Evolutionary conservation across 2,797 vertebrate species (phyloP), one percentile per base, ranked within the genome.

Genomic region (Xiphorhynchus erythropygius): DNA sequence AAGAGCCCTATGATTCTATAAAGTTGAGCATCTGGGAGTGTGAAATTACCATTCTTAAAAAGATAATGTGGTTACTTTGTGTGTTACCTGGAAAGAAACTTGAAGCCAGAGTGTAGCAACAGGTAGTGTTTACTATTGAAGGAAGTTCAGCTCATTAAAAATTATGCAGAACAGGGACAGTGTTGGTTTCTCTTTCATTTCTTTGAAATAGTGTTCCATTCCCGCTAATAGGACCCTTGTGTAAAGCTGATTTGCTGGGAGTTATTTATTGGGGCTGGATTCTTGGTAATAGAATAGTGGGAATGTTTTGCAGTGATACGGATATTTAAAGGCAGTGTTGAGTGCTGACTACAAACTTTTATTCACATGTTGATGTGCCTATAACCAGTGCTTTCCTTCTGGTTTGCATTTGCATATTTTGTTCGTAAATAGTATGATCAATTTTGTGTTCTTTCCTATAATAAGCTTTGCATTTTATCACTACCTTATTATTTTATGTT

Each of bases 21-120:
- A 59, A 63, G 4, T 3, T 42, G 18, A 10, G 25, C 7, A 1
- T 28, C 7, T 46, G 37, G 5, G 30, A 25, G 9, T 0, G 2
- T 11, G 33, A 21, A 1, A 1, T 39, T 46, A 2, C 0, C 3
- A 0, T 4, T 57, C 15, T 3, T 18, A 1, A 24, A 53, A 30
- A 27, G 8, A 1, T 5, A 6, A 7, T 9, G 35, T 1, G 46
- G 10, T 49, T 27, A 2, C 4, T 7, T 19, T 18, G 9, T n/a
- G 23, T 14, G 5, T 41, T 69, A 19, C 4, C 11, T 27, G 41
- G 4, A 7, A 6, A 8, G 63, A 63, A 18, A 2, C 6, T n/a
- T 1, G 1, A 32, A 47, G 25, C 11, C 0, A 0, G 17, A 53
- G 19, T 7, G 27, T n/a, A 53, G 37, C n/a, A 21, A 3, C 10